Conservation (phyloP, 2,113 vertebrate genomes). For the Hipposideros armiger region DNA sequence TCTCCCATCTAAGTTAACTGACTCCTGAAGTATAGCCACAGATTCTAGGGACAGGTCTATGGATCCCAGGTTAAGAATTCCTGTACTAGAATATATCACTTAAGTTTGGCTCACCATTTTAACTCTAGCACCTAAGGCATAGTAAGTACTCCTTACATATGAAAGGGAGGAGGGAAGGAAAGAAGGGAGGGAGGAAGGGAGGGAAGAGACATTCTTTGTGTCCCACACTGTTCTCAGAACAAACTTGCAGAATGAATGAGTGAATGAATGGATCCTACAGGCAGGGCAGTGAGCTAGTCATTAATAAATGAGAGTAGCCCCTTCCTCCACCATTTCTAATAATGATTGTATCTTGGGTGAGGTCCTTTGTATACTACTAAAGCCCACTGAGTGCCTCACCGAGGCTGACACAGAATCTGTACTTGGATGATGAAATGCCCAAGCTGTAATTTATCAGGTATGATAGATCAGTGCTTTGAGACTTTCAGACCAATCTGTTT, state of each 20-base stretch:
- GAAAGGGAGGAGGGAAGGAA: neutral
- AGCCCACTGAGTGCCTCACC: neutral
- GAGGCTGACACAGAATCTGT: neutral
- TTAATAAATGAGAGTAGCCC: neutral
- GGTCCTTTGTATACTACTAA: neutral
- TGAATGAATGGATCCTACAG: neutral
- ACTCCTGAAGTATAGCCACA: neutral
- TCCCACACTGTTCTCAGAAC: neutral
- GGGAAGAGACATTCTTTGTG: neutral
- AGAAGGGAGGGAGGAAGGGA: too few species aligned
- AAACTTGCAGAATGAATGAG: neutral
- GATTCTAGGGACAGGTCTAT: neutral
- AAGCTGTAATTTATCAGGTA: neutral
- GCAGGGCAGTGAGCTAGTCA: neutral
- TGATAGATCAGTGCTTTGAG: neutral
- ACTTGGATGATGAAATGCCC: conserved; percentile 5
- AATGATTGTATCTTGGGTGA: neutral
- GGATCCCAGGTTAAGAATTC: neutral
- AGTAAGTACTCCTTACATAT: neutral
- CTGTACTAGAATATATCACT: neutral
- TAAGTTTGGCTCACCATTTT: conserved; percentile 17
- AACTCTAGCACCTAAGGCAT: neutral
- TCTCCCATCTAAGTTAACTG: neutral
- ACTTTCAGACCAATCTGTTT: neutral
- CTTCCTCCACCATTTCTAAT: neutral